A percentile compares a stretch with the other conserved stretches of the same genome.
Conservation (phyloP, 2,797 vertebrate species). For the Sylvia borin region DNA sequence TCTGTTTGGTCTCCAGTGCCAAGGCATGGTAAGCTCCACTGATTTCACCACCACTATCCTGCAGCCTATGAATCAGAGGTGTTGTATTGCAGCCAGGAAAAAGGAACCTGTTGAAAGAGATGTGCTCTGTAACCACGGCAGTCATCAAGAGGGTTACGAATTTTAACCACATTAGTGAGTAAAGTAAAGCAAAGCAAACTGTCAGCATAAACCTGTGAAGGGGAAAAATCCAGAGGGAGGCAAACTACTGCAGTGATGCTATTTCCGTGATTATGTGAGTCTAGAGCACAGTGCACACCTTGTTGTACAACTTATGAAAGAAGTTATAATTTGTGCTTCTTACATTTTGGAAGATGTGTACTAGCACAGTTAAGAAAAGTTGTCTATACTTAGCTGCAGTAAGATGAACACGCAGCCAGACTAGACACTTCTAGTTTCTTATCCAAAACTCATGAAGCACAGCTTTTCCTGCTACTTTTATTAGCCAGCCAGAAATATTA, state of each 20-base stretch:
- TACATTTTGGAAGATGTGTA: not conserved
- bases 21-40: not conserved
- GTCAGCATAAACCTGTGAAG: constrained; percentile 24
- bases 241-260: constrained; percentile 16
- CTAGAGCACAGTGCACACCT: constrained; percentile 49
- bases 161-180: constrained; percentile 25
- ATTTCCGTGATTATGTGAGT: constrained; percentile 11
- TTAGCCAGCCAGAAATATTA: not conserved
- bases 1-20: not conserved
- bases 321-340: not conserved
- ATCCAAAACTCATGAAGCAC: not conserved
- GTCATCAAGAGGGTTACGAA: constrained; percentile 20
- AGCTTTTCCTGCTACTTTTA: not conserved
- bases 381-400: not conserved
- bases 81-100: constrained; percentile 55
- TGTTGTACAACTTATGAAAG: not conserved
- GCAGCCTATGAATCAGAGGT: constrained; percentile 41
- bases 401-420: not conserved
- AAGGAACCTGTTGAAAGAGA: constrained; percentile 68
- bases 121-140: constrained; percentile 48
- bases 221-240: constrained; percentile 44
- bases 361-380: not conserved
- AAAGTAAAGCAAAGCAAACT: constrained; percentile 28
- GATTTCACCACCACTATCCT: constrained; percentile 32
- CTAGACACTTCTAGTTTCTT: not conserved